Evolutionary conservation across 2,888 invertebrate genomes (phyloP).

Genomic region (Alentia gelatinosa): DNA sequence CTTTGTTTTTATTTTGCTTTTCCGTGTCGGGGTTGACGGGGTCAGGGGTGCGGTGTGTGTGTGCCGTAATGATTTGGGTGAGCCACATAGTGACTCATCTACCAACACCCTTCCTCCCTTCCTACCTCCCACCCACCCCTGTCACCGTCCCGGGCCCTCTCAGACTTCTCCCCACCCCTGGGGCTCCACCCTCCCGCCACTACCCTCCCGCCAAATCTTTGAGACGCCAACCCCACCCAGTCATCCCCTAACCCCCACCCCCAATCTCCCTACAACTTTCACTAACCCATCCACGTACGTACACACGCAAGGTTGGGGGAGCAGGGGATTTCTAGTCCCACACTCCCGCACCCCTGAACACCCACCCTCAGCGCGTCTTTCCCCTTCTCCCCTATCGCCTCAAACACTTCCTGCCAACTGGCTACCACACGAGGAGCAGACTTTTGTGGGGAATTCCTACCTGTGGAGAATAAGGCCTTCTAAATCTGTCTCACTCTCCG

Average conservation of each 20-base stretch:
- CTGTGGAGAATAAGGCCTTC: not conserved
- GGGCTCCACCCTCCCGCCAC: not conserved
- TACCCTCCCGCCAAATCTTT: not conserved
- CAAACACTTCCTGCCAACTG: not conserved
- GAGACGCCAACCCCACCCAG: not conserved
- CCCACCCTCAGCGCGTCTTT: not conserved
- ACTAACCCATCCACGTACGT: not conserved
- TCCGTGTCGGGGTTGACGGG: not conserved
- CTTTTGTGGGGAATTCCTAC: not conserved
- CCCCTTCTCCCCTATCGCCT: not conserved
- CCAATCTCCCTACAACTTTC: not conserved
- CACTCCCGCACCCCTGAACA: not conserved
- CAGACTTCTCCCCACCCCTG: not conserved
- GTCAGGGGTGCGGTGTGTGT: not conserved
- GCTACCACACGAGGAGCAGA: not conserved
- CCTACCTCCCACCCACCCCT: not conserved
- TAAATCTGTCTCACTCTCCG: not conserved
- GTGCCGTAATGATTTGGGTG: constrained; percentile 38
- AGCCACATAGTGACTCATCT: constrained; percentile 24
- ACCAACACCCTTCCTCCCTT: not conserved
- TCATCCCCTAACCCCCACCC: not conserved
- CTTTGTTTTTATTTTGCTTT: not conserved
- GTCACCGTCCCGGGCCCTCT: not conserved
- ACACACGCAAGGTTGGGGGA: not conserved
- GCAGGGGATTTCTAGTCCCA: not conserved